Evolutionary conservation across 1,140 invertebrate genomes (phyloP).

Genomic region (Diachasma alloeum): DNA sequence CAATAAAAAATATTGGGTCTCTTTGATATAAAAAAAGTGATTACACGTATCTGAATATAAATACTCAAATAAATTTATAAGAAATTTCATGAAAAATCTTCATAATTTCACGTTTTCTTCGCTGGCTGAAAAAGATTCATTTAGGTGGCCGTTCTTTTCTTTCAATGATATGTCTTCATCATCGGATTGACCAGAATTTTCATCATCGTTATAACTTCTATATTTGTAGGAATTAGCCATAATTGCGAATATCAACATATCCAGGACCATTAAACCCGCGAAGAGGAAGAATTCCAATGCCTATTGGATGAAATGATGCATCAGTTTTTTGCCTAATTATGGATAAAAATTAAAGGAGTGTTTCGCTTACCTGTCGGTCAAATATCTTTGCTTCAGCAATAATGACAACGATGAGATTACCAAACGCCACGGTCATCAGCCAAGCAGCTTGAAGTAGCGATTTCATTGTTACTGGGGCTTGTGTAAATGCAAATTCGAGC

Average conservation of each 20-base stretch:
- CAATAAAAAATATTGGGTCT: too few species aligned
- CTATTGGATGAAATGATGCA: conserved; percentile 65
- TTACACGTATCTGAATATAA: background rate
- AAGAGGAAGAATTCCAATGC: conserved; percentile 89
- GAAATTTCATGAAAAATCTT: background rate
- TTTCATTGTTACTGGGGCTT: conserved; percentile 91
- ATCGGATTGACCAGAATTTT: background rate
- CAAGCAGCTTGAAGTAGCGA: conserved; percentile 89
- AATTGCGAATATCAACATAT: conserved; percentile 82
- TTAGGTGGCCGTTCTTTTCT: background rate
- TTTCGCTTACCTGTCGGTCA: conserved; percentile 66
- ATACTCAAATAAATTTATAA: background rate
- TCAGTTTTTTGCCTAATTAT: background rate
- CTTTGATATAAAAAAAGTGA: background rate
- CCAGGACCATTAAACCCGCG: conserved; percentile 82
- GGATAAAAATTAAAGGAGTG: background rate
- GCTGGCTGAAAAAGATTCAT: background rate
- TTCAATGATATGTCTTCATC: background rate
- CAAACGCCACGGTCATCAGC: conserved; percentile 88
- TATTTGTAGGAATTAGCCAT: conserved; percentile 81
- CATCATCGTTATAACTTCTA: conserved; percentile 47
- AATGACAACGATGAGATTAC: conserved; percentile 90
- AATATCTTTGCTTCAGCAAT: conserved; percentile 77
- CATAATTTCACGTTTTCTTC: background rate
- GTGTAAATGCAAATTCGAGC: conserved; percentile 89